Base-by-base conservation (phyloP, 2,888 invertebrate genomes). In the Mimumesa dahlbomi region DNA sequence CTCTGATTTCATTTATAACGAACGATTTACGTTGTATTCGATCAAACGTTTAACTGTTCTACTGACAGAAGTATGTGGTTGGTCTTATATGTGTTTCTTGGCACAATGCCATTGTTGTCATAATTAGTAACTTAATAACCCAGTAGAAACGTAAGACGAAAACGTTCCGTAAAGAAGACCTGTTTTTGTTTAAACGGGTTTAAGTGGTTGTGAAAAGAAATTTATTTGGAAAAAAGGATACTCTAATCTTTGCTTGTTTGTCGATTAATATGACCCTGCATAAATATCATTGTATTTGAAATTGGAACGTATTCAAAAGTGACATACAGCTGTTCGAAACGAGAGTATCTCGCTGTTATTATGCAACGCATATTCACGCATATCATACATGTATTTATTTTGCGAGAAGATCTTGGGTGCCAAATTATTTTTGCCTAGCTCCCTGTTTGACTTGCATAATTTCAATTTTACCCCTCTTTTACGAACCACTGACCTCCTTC, bases 361-460 rank as follows among this genome's bases (percentile, higher is more conserved):
- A 74, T 75, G 81, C 79, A 84, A 73, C 59, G 31, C 16, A 11
- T n/a, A 21, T 52, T 6, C 25, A 19, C 19, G 45, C 31, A 18
- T 56, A 34, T 45, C 61, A 19, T 19, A 36, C 16, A 52, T 58
- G 50, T 75, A 79, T 80, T 80, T 80, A 83, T 78, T 84, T 77
- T 61, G 43, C 70, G 38, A 68, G n/a, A 65, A 70, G 63, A 61
- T 65, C 72, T 57, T 68, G 53, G 67, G 69, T 83, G 85, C 86
- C 84, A 84, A 79, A 86, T 74, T 86, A 86, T 86, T 86, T 86
- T 81, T 73, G 75, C 69, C 57, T 67, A 56, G 63, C 75, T 79
- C 70, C 67, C 78, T 14, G 25, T 73, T n/a, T 74, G 52, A 75
- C 77, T 82, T 81, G 76, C 82, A 81, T 77, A 84, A 86, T 82